Evolutionary conservation across 2,888 invertebrate species (phyloP), one percentile per base, ranked within the genome.

Genomic region (Diaprepes abbreviatus): DNA sequence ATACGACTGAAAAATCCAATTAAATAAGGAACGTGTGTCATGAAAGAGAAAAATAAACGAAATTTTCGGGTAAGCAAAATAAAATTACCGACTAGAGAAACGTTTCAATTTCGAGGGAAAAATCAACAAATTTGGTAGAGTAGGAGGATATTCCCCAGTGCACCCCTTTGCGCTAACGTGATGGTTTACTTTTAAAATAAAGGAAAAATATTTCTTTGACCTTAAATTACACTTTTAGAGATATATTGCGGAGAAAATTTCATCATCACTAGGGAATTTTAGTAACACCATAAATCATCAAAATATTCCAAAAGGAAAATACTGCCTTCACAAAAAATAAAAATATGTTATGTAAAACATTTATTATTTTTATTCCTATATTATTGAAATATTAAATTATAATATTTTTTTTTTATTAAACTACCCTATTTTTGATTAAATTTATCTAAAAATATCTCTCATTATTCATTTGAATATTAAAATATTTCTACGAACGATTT

Each of bases 51-150:
- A 43, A 43, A 43, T 43, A 21, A 43, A n/a, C 43, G 43, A 43
- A 57, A 57, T 38, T 17, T 40, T 54, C 17, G 6, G 17, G 38
- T 28, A 19, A 21, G 33, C 35, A 19, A 64, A 64, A 54, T 64
- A 12, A 64, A 64, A 64, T 55, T 64, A 55, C 43, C 31, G 55
- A 21, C 64, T 28, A 19, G 65, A 65, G 65, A 21, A 31, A 65
- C 57, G 65, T 57, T 65, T 55, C 48, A 35, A 65, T 65, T 65
- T 57, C 65, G 35, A 40, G 17, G 33, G 35, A 65, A 57, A 24
- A 65, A 43, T 55, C 55, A 55, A 65, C 55, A 55, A 65, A 65
- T 57, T 65, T 48, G 14, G 35, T 40, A n/a, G 10, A 33, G 45
- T 33, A 65, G 43, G 45, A 35, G 19, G 21, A 17, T 43, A 43